Percentiles rank a stretch among this genome's conserved stretches.
Conservation (phyloP, 2,888 invertebrate genomes). For the Cantharis nigra region DNA sequence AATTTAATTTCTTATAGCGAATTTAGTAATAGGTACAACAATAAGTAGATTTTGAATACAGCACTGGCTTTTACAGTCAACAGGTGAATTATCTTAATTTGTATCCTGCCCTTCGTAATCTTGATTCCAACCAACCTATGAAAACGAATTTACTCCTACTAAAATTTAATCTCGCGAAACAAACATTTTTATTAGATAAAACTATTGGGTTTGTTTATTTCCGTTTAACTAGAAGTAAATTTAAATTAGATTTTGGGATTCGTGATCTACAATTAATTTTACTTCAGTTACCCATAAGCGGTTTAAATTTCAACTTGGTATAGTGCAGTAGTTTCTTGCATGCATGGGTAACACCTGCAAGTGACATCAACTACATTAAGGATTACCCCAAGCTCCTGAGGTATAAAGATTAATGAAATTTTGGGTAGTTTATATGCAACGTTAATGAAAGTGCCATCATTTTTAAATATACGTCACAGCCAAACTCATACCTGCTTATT, state of each 20-base stretch:
- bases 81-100: not conserved
- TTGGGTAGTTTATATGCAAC: not conserved
- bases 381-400: not conserved
- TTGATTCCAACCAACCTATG: not conserved
- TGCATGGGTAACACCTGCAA: not conserved
- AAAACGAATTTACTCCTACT: not conserved
- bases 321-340: not conserved
- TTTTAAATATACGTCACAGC: not conserved
- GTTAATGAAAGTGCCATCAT: not conserved
- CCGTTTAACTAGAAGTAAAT: not conserved
- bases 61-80: not conserved
- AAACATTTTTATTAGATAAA: not conserved
- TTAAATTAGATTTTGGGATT: not conserved
- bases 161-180: not conserved
- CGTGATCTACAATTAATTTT: not conserved
- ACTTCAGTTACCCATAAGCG: not conserved
- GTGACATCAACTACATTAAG: not conserved
- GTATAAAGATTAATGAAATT: not conserved
- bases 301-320: not conserved
- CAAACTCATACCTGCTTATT: not conserved
- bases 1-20: not conserved
- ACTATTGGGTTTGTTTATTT: not conserved
- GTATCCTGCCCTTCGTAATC: not conserved
- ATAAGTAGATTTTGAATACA: not conserved
- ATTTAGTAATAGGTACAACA: not conserved